Evolutionary conservation across 2,113 vertebrate species (phyloP), one percentile per base, ranked within the genome.

Genomic region (Eclectus roratus): DNA sequence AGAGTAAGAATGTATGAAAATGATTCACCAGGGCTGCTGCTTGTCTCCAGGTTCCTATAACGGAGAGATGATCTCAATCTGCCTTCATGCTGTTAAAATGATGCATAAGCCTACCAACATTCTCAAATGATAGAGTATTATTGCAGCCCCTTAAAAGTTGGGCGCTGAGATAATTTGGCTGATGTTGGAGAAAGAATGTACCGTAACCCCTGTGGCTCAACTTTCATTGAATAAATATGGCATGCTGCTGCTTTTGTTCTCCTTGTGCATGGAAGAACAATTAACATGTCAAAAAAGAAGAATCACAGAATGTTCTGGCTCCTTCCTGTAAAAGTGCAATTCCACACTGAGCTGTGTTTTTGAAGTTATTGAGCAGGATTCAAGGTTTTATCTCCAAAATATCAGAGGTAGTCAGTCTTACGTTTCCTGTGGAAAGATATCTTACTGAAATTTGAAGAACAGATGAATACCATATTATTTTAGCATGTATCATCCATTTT

Each of bases 131-230:
- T 98, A 93, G 97, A 98, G 97, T 97, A 97, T 98, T 98, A 98
- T 97, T 98, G 97, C 97, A 97, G 95, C 94, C 96, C 98, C 98
- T 97, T 98, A 97, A 96, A 98, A 98, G 97, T 97, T 98, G 98
- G 98, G 97, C 98, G 91, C 98, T 98, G 98, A 98, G 98, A 98
- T 98, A 98, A 98, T 98, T 98, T 98, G 98, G 97, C 97, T 97
- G 93, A 93, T 98, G 97, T 85, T 98, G 98, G 97, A 97, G 96
- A 79, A 97, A 97, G 97, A 97, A 97, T 97, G 96, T 98, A 96
- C 97, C 94, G 52, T 96, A 97, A 97, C 96, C 97, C 98, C 98
- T 60, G 97, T 97, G 97, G 98, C 93, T 98, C 97, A 96, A 96
- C 97, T 97, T 97, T 96, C 96, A 96, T 96, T 97, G 98, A 97